phyloP scores from a whole-genome alignment of 2,888 invertebrate species.

The Flabesymbios commensalis region DNA sequence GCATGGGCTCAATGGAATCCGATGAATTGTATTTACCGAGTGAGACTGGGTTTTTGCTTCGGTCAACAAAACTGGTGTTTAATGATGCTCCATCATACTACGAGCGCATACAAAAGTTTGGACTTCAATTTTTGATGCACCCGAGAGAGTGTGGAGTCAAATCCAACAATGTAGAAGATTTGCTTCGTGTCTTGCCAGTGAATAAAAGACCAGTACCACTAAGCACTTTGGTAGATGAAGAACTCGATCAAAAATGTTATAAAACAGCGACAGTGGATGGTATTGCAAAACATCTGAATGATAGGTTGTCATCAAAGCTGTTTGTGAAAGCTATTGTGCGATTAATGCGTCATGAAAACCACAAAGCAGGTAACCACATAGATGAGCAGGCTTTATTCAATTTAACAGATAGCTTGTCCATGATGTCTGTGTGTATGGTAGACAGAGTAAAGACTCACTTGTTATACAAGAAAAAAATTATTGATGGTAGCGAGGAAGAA shows the following conservation, averaged over 20 bases:
- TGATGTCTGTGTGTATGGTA: slow-evolving; percentile 24
- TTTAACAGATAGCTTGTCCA: slow-evolving; percentile 24
- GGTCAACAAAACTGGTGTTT: slow-evolving; percentile 23
- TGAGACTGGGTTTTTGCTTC: slow-evolving; percentile 21
- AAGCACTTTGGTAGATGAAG: slow-evolving; percentile 34
- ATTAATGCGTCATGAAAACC: slow-evolving; percentile 24
- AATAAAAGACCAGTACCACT: slow-evolving; percentile 32
- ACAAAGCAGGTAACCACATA: slow-evolving; percentile 17
- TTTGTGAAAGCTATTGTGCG: slow-evolving; percentile 26
- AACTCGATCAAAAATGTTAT: slow-evolving; percentile 19
- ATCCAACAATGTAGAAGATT: slow-evolving; percentile 16
- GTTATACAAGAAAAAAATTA: slow-evolving; percentile 14
- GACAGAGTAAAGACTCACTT: slow-evolving; percentile 23
- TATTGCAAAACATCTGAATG: slow-evolving; percentile 18
- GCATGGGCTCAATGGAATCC: slow-evolving; percentile 1
- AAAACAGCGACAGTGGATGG: slow-evolving; percentile 11
- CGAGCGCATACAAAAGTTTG: slow-evolving; percentile 23
- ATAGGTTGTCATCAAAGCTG: slow-evolving; percentile 15
- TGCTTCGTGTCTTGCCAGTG: slow-evolving; percentile 25
- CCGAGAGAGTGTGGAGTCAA: slow-evolving; percentile 24
- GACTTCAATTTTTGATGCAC: slow-evolving; percentile 27
- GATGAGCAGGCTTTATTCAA: slow-evolving; percentile 16
- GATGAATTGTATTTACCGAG: slow-evolving; percentile 24
- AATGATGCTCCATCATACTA: slow-evolving; percentile 34
- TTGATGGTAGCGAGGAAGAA: slow-evolving; percentile 26